phyloP scores from a whole-genome alignment of 2,797 vertebrate genomes.

The Betta splendens region DNA sequence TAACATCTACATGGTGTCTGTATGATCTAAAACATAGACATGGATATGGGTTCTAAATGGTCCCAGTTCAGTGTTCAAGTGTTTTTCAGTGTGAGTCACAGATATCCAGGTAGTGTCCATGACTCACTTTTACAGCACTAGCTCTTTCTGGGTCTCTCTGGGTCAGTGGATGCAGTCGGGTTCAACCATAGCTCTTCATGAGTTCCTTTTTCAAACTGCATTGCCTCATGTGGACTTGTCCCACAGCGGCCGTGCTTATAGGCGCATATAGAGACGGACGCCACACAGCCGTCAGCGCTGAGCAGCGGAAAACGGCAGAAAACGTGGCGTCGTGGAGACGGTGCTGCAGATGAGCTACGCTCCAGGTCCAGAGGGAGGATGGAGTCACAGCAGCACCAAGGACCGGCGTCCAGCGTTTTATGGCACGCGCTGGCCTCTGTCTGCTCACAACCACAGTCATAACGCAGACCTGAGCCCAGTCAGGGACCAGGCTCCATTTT shows the following conservation, averaged over 20 bases:
- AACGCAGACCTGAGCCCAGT: neutral
- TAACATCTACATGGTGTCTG: too few relatives aligned
- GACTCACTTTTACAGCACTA: conserved; percentile 37
- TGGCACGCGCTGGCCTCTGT: neutral
- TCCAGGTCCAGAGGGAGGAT: neutral
- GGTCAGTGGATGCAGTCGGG: conserved; percentile 39
- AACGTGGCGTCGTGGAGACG: conserved; percentile 18
- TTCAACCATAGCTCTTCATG: conserved; percentile 41
- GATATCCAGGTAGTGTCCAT: conserved; percentile 2
- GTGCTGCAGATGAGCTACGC: conserved; percentile 12
- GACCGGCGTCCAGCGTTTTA: conserved; percentile 1
- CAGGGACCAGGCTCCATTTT: neutral
- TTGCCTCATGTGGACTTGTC: conserved; percentile 64
- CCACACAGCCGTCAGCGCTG: too few relatives aligned
- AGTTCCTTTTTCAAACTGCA: conserved; percentile 50
- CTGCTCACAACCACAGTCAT: conserved; percentile 1
- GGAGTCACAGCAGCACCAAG: conserved; percentile 3
- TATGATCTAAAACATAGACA: too few relatives aligned
- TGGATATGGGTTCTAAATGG: too few relatives aligned
- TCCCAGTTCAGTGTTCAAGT: too few relatives aligned
- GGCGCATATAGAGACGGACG: too few relatives aligned
- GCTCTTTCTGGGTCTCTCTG: conserved; percentile 31
- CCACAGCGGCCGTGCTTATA: too few relatives aligned
- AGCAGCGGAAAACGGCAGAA: too few relatives aligned
- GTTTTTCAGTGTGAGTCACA: too few relatives aligned